Percentiles rank a stretch among this genome's conserved stretches.
These are phyloP conservation scores for Clepsis dumicolana DNA, from an alignment of 2,888 invertebrate species.

Conservation along the genomic window DNA sequence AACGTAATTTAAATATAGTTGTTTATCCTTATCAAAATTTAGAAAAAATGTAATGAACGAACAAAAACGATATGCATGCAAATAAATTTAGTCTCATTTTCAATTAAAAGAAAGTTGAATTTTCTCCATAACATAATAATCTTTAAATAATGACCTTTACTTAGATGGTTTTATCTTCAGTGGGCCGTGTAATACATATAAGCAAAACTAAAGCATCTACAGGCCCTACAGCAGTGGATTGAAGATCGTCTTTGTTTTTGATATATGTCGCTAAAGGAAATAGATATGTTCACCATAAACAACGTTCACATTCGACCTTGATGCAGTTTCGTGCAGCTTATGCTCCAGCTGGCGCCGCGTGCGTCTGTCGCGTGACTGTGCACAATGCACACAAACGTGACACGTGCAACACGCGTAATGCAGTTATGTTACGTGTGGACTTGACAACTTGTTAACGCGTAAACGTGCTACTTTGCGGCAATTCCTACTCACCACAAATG, in stretches of 20 bases:
- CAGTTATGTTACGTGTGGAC: constrained; percentile 25
- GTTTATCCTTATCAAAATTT: constrained; percentile 3
- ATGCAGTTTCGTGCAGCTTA: constrained; percentile 27
- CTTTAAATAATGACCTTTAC: not conserved
- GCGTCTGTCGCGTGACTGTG: constrained; percentile 28
- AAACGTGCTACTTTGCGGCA: constrained; percentile 21
- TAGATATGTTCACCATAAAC: not conserved
- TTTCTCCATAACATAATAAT: not conserved
- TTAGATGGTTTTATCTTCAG: not conserved
- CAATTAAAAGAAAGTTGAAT: constrained; percentile 11
- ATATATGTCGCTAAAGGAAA: too few relatives aligned
- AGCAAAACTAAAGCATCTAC: too few relatives aligned
- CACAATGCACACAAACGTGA: constrained; percentile 27
- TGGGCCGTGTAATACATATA: too few relatives aligned
- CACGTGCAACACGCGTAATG: constrained; percentile 26
- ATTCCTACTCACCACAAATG: constrained; percentile 6
- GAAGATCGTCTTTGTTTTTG: too few relatives aligned
- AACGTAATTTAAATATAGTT: constrained; percentile 9
- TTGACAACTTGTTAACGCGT: constrained; percentile 27
- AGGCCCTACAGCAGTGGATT: too few relatives aligned
- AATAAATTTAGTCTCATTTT: constrained; percentile 18
- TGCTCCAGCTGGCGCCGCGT: constrained; percentile 20
- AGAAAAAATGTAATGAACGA: not conserved
- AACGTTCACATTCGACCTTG: constrained; percentile 17
- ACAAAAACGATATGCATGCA: constrained; percentile 6